Evolutionary conservation across 1,140 invertebrate genomes (phyloP).

Genomic region (Hylaeus volcanicus): DNA sequence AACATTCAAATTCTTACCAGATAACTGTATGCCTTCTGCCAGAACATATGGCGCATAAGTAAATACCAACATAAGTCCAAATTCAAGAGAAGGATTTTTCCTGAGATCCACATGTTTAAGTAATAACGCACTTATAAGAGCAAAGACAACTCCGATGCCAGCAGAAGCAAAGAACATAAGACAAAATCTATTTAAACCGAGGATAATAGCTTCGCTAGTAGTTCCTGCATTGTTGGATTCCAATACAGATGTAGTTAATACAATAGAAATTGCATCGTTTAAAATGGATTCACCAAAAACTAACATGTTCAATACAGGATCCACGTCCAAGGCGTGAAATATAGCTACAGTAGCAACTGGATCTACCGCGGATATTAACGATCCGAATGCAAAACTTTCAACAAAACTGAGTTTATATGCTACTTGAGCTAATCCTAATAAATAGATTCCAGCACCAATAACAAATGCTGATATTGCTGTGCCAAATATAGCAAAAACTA

Average conservation of each 20-base stretch:
- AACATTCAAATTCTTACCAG: constrained; percentile 83
- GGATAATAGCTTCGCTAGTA: constrained; percentile 91
- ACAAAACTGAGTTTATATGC: constrained; percentile 96
- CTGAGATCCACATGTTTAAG: constrained; percentile 98
- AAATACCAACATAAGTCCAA: constrained; percentile 99
- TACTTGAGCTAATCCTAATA: constrained; percentile 93
- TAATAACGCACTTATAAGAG: constrained; percentile 94
- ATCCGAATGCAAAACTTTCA: constrained; percentile 99
- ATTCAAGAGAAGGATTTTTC: constrained; percentile 98
- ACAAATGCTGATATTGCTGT: constrained; percentile 97
- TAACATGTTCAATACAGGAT: constrained; percentile 98
- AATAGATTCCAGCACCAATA: constrained; percentile 96
- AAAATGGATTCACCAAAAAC: constrained; percentile 99
- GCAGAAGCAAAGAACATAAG: constrained; percentile 99
- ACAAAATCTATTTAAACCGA: constrained; percentile 95
- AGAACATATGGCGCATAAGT: constrained; percentile 99
- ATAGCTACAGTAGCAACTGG: constrained; percentile 99
- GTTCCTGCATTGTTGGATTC: constrained; percentile 87
- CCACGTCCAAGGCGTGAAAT: constrained; percentile 97
- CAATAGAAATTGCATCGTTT: constrained; percentile 99
- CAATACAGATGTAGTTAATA: constrained; percentile 93
- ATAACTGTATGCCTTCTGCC: constrained; percentile 97
- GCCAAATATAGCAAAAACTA: constrained; percentile 98
- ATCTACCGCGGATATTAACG: constrained; percentile 98
- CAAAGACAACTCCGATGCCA: constrained; percentile 97